phyloP scores from a whole-genome alignment of 2,797 vertebrate species.

The Xiphophorus birchmanni region DNA sequence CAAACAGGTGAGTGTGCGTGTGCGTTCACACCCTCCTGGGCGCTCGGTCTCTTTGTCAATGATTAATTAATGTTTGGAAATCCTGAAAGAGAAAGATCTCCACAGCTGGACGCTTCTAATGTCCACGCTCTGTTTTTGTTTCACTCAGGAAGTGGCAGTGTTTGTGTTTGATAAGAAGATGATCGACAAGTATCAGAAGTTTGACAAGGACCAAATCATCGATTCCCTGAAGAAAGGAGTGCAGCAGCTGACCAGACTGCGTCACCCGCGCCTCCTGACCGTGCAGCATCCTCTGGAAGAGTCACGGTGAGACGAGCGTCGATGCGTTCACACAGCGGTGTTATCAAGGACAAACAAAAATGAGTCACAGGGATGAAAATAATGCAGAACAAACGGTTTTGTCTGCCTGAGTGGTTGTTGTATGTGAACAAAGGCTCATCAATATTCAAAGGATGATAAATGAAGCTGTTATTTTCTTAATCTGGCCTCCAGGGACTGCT shows the following conservation, averaged over 20 bases:
- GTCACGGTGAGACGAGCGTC: constrained; percentile 84
- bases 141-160: constrained; percentile 94
- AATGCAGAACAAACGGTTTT: constrained; percentile 25
- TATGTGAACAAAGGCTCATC: background rate
- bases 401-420: constrained; percentile 12
- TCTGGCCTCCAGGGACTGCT: constrained; percentile 86
- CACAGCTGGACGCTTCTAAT: background rate
- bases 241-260: constrained; percentile 94
- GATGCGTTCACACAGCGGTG: constrained; percentile 3
- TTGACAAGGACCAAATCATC: constrained; percentile 97
- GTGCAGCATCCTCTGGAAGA: constrained; percentile 98
- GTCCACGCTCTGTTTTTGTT: constrained; percentile 7
- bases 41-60: background rate
- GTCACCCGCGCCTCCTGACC: constrained; percentile 95
- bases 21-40: background rate
- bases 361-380: constrained; percentile 14
- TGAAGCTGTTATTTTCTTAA: background rate
- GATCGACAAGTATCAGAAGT: constrained; percentile 96
- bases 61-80: background rate
- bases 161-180: constrained; percentile 99
- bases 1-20: constrained; percentile 87
- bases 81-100: background rate
- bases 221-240: constrained; percentile 95
- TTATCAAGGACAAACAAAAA: constrained; percentile 17
- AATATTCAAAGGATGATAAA: background rate